Evolutionary conservation across 2,888 invertebrate species (phyloP), one percentile per base, ranked within the genome.

Genomic region (Yponomeuta plumbellus): DNA sequence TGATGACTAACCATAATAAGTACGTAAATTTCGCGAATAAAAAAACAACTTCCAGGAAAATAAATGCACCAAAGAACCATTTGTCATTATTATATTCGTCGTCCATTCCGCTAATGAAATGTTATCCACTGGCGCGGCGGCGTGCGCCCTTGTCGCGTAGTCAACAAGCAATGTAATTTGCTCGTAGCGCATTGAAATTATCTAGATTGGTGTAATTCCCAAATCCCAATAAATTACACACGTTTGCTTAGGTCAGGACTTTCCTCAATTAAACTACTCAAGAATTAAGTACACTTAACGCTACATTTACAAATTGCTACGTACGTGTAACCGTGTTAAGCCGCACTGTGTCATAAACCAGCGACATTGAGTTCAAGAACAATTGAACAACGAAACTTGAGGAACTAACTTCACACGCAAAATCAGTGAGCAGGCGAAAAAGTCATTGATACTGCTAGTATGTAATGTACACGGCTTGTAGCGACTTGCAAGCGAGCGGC

Each of bases 81-180:
- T 65, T 13, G 65, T 65, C 26, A 65, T 23, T 11, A 52, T 44
- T 63, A 21, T 11, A 40, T 63, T 13, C 57, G n/a, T 17, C 56
- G 20, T 34, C 65, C 65, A 65, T 65, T 65, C 23, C 65, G 26
- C 65, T 65, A 57, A 65, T 65, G 65, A 65, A 65, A 65, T 57
- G 34, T 57, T 57, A 56, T 64, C 23, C 57, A 21, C 34, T 21
- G 65, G 8, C 63, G 44, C 44, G 44, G 2, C 44, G 44, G 2
- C 44, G 44, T 11, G 17, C 44, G 13, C 44, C 44, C 44, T 52
- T 52, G 44, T 63, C 40, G 11, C 44, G 40, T 44, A 11, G 21
- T 44, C 40, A 63, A 22, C 26, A 20, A 52, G 17, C 44, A 52
- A 40, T 20, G 20, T 21, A 22, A 44, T 44, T 63, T 63, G 11